A percentile compares a stretch with the other conserved stretches of the same genome.
Conservation (phyloP, 2,797 vertebrate genomes). For the Periparus ater region DNA sequence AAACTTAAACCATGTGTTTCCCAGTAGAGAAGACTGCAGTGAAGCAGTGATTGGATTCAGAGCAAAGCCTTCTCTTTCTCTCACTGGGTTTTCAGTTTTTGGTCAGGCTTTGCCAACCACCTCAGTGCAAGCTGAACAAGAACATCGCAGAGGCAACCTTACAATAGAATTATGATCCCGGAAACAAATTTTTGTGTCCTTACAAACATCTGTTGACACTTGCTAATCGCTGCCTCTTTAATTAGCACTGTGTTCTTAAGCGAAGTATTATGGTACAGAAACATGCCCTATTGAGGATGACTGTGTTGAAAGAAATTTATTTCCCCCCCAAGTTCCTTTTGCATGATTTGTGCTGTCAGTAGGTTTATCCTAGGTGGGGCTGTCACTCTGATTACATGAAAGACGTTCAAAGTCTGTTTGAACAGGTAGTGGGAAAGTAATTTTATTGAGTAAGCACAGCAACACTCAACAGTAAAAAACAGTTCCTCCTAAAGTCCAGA, state of each 20-base stretch:
- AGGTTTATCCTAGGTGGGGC: conserved; percentile 22
- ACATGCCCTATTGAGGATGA: not conserved
- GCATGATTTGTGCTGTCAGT: not conserved
- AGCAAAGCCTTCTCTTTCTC: not conserved
- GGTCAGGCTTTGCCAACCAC: not conserved
- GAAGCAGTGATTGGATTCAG: not conserved
- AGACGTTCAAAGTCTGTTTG: conserved; percentile 19
- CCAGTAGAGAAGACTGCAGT: not conserved
- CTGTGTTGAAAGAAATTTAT: not conserved
- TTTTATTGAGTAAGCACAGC: not conserved
- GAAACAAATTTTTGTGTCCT: not conserved
- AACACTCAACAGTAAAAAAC: not conserved
- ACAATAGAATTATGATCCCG: not conserved
- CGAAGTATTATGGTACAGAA: not conserved
- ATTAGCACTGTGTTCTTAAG: not conserved
- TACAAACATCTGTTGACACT: not conserved
- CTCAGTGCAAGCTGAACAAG: not conserved
- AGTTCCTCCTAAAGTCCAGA: not conserved
- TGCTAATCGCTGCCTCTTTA: not conserved
- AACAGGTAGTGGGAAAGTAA: not conserved
- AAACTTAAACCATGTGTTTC: not conserved
- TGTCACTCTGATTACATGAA: not conserved
- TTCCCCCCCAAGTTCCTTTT: not conserved
- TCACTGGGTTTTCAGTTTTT: not conserved
- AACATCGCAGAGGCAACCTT: not conserved